phyloP scores from a whole-genome alignment of 2,113 vertebrate species.

The Falco punctatus region DNA sequence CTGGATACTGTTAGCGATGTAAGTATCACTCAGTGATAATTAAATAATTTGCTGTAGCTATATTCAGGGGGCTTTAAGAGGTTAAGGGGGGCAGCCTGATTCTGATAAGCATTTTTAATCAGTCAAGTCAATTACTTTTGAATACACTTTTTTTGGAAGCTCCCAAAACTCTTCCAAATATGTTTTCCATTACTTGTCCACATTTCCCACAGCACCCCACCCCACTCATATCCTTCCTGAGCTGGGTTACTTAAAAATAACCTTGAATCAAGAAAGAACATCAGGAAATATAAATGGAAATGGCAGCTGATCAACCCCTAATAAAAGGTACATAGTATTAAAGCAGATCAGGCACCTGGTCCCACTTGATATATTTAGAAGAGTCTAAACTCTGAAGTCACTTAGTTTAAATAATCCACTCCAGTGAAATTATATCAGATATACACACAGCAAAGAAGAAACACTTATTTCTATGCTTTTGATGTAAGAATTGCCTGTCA shows the following conservation, averaged over 20 bases:
- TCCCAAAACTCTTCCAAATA: constrained; percentile 37
- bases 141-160: constrained; percentile 1
- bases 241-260: constrained; percentile 70
- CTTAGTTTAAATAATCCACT: constrained; percentile 13
- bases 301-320: constrained; percentile 19
- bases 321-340: constrained; percentile 4
- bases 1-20: not conserved
- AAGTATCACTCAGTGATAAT: not conserved
- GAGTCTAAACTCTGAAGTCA: constrained; percentile 38
- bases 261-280: constrained; percentile 49
- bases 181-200: constrained; percentile 54
- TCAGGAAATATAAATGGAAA: constrained; percentile 64
- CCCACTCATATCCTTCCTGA: constrained; percentile 78
- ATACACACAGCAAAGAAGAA: not conserved
- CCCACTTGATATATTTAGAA: constrained; percentile 40
- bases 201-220: constrained; percentile 64
- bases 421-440: not conserved
- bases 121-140: not conserved
- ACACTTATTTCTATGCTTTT: not conserved
- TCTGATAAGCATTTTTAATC: not conserved
- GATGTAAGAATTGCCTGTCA: not conserved
- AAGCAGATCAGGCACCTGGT: constrained; percentile 13
- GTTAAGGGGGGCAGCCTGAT: not conserved
- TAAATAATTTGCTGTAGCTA: not conserved
- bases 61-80: not conserved